A percentile compares a stretch with the other conserved stretches of the same genome.
phyloP scores from a whole-genome alignment of 2,888 invertebrate species.

The Mesopsocus fuscifrons region DNA sequence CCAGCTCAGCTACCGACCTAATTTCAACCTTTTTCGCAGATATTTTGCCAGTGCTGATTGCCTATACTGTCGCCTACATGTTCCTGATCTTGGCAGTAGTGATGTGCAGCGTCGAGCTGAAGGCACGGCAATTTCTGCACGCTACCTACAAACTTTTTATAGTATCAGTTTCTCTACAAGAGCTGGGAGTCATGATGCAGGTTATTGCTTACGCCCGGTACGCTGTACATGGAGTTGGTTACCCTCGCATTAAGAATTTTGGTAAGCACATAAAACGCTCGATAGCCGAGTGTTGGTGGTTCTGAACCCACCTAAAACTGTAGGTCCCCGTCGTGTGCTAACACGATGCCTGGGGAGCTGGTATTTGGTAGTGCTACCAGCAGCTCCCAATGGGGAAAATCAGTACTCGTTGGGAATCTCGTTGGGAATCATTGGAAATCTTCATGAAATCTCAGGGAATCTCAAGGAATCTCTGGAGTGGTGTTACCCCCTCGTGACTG shows the following conservation, averaged over 20 bases:
- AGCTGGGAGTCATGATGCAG: constrained; percentile 46
- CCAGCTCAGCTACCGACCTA: no score
- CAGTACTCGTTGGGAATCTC: no score
- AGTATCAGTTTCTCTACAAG: constrained; percentile 47
- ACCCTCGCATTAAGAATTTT: constrained; percentile 25
- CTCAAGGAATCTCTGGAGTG: no score
- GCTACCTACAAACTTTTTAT: constrained; percentile 76
- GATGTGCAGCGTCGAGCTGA: constrained; percentile 52
- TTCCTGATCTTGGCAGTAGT: constrained; percentile 50
- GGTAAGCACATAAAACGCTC: constrained; percentile 22
- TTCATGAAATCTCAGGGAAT: no score
- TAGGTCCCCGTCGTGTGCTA: no score
- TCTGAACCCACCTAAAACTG: no score
- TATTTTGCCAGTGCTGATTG: constrained; percentile 63
- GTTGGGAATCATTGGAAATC: no score
- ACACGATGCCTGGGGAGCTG: no score
- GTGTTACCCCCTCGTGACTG: no score
- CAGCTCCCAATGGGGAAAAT: no score
- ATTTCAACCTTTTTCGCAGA: constrained; percentile 54
- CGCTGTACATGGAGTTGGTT: constrained; percentile 50
- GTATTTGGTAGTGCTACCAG: no score
- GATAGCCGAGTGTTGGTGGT: no score
- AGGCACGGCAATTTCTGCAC: constrained; percentile 62
- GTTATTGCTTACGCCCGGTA: constrained; percentile 56
- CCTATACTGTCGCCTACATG: constrained; percentile 51